These are phyloP conservation scores for Nesoenas mayeri DNA, from an alignment of 2,113 vertebrate species.

Conservation along the genomic window DNA sequence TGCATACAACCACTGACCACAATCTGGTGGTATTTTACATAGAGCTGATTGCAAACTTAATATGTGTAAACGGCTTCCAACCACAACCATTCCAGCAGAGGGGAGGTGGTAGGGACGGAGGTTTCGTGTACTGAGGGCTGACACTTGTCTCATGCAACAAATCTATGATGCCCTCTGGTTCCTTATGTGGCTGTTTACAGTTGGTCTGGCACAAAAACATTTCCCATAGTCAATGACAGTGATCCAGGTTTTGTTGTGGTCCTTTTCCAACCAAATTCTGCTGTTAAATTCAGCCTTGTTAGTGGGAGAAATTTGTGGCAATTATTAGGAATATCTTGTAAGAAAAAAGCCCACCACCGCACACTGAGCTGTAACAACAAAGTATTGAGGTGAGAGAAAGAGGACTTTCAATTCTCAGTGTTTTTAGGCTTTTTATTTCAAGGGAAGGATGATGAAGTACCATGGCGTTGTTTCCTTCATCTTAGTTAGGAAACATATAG, in stretches of 20 bases:
- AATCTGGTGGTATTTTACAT: slow-evolving; percentile 29
- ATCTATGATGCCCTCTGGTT: neutral
- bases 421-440: neutral
- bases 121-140: neutral
- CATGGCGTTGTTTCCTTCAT: neutral
- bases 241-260: neutral
- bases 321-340: neutral
- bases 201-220: accelerated
- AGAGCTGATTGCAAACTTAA: slow-evolving; percentile 21
- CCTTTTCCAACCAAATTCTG: neutral
- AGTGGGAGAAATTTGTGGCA: neutral
- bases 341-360: accelerated
- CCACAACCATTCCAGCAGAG: neutral
- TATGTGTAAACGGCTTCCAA: slow-evolving; percentile 1
- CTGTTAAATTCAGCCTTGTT: neutral
- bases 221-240: neutral
- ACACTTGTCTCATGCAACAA: neutral
- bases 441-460: neutral
- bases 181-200: accelerated
- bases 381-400: neutral
- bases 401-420: neutral
- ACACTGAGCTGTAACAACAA: neutral
- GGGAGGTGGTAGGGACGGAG: neutral
- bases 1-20: slow-evolving; percentile 73
- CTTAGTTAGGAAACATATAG: neutral